phyloP scores from a whole-genome alignment of 1,140 invertebrate genomes.

The Drosophila pandora region DNA sequence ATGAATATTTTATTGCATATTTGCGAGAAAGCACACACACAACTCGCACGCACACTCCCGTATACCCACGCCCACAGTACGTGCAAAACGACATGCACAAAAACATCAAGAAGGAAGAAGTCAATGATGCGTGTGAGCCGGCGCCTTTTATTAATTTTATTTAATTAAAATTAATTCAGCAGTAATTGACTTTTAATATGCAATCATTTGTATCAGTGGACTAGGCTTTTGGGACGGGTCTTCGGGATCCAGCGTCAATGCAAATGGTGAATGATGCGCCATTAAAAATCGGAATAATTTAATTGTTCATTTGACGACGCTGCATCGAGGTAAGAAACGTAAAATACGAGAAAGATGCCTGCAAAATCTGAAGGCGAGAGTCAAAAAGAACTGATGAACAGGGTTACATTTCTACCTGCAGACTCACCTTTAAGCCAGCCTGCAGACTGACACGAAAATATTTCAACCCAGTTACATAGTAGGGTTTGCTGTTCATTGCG shows the following conservation, averaged over 20 bases:
- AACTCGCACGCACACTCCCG: background rate
- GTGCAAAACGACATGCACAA: background rate
- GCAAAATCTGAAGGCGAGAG: constrained; percentile 42
- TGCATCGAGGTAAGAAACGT: constrained; percentile 67
- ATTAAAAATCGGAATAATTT: constrained; percentile 61
- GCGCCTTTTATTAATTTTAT: constrained; percentile 68
- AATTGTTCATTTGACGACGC: constrained; percentile 57
- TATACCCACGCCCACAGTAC: background rate
- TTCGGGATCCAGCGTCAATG: constrained; percentile 1
- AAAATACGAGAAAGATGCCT: constrained; percentile 63
- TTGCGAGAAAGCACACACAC: constrained; percentile 14
- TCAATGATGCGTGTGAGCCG: constrained; percentile 58
- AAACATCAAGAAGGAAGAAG: constrained; percentile 33
- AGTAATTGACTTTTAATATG: constrained; percentile 79
- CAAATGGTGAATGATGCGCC: constrained; percentile 19
- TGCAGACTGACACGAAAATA: constrained; percentile 70
- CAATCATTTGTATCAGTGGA: constrained; percentile 66
- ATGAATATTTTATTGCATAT: constrained; percentile 74
- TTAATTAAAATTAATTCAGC: constrained; percentile 77
- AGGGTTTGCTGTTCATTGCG: constrained; percentile 66
- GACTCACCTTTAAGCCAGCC: constrained; percentile 56
- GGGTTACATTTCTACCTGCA: background rate
- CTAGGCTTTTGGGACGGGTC: constrained; percentile 22
- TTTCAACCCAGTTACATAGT: constrained; percentile 64
- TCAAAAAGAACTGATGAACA: background rate